Conservation (phyloP, 35 echinoderm and acorn worm genomes). For the Diadema setosum region DNA sequence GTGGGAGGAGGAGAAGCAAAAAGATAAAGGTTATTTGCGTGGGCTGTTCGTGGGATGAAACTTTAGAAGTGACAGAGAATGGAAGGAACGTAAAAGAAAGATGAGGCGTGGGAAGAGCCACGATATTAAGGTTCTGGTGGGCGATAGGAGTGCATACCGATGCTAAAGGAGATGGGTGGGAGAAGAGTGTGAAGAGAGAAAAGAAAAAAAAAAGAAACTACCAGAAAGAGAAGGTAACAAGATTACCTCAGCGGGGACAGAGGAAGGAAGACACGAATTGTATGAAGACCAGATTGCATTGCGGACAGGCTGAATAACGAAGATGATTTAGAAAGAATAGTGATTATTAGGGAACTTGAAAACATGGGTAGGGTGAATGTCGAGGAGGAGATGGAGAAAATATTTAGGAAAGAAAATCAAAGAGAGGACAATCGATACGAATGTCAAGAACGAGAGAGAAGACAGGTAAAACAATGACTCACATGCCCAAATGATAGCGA, state of each 20-base stretch:
- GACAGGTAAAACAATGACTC: neutral
- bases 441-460: neutral
- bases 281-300: no score
- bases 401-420: neutral
- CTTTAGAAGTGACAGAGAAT: no score
- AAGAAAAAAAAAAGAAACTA: neutral
- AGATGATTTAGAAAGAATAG: neutral
- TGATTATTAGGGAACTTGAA: neutral
- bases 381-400: neutral
- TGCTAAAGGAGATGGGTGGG: neutral
- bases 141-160: neutral
- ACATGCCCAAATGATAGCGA: neutral
- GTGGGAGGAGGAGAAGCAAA: no score
- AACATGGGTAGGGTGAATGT: neutral
- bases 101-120: no score
- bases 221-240: no score
- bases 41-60: no score
- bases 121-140: no score
- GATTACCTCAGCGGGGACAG: no score
- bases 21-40: no score
- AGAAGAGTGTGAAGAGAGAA: neutral
- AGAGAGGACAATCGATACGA: neutral
- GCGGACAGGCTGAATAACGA: no score
- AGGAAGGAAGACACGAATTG: no score
- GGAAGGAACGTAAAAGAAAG: no score